These are phyloP conservation scores for Phortica magna DNA, from an alignment of 2,888 invertebrate species.

Conservation along the genomic window DNA sequence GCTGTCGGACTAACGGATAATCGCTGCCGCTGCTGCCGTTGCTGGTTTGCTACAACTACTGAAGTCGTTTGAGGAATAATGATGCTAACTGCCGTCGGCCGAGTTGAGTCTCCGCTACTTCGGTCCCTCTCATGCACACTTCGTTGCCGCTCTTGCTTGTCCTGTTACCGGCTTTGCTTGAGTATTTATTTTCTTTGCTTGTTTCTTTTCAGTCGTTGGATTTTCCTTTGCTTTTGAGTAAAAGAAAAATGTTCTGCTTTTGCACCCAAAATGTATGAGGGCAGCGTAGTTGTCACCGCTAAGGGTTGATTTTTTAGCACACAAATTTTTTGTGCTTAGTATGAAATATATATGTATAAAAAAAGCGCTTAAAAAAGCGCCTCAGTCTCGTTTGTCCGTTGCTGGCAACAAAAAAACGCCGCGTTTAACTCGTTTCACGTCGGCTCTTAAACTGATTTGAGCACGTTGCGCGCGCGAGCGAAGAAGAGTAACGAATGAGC, in stretches of 20 bases:
- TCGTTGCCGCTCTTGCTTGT: conserved; percentile 41
- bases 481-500: conserved; percentile 48
- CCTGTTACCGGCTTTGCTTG: conserved; percentile 54
- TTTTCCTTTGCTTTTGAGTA: conserved; percentile 51
- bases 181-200: conserved; percentile 37
- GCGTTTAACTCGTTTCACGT: conserved; percentile 72
- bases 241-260: conserved; percentile 57
- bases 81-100: conserved; percentile 39
- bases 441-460: conserved; percentile 64
- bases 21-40: conserved; percentile 37
- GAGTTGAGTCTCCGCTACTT: conserved; percentile 34
- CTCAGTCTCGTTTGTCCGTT: conserved; percentile 7
- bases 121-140: conserved; percentile 18
- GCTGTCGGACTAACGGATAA: conserved; percentile 50
- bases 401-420: conserved; percentile 36
- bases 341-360: conserved; percentile 34
- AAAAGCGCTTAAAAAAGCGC: conserved; percentile 42
- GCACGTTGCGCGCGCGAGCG: conserved; percentile 36
- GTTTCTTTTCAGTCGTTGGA: neutral
- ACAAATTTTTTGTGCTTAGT: conserved; percentile 7
- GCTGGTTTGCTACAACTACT: too few species aligned
- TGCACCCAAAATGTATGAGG: conserved; percentile 54
- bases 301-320: conserved; percentile 26
- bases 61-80: conserved; percentile 33
- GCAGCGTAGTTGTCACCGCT: conserved; percentile 26